Evolutionary conservation across 2,888 invertebrate genomes (phyloP).

Genomic region (Choreutis nemorana): DNA sequence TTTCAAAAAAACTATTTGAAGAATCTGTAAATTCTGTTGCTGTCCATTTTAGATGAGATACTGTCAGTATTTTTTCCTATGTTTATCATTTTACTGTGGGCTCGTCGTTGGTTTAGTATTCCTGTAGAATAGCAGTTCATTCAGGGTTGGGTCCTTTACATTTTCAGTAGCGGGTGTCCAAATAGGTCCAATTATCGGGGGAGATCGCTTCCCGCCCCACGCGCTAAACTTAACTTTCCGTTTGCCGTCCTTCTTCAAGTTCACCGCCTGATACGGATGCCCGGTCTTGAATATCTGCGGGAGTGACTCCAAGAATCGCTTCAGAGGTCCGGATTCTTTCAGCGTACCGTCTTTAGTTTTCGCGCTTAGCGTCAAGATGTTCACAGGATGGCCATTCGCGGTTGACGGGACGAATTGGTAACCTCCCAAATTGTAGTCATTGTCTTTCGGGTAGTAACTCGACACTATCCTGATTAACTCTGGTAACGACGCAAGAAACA

Average conservation of each 20-base stretch:
- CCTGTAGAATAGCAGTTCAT: conserved; percentile 38
- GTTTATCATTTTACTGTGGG: conserved; percentile 5
- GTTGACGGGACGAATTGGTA: conserved; percentile 34
- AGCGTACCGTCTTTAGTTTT: conserved; percentile 26
- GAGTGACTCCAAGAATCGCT: conserved; percentile 29
- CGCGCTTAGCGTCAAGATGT: conserved; percentile 35
- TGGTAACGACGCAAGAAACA: conserved; percentile 40
- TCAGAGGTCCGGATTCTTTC: conserved; percentile 40
- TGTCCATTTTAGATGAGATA: no score
- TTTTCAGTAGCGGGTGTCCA: conserved; percentile 42
- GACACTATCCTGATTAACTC: conserved; percentile 42
- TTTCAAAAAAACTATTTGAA: no score
- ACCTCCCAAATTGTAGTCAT: conserved; percentile 28
- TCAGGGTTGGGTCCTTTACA: conserved; percentile 32
- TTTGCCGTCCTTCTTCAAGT: conserved; percentile 51
- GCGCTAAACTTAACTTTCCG: conserved; percentile 57
- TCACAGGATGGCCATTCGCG: conserved; percentile 42
- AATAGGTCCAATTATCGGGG: conserved; percentile 56
- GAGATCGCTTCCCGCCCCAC: conserved; percentile 55
- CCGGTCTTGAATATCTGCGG: conserved; percentile 42
- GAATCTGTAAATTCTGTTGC: no score
- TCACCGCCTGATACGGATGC: conserved; percentile 43
- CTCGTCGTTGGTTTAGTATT: conserved; percentile 17
- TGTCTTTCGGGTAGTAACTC: conserved; percentile 29
- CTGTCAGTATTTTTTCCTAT: no score